phyloP scores from a whole-genome alignment of 2,797 vertebrate species.

The Geotrypetes seraphini region DNA sequence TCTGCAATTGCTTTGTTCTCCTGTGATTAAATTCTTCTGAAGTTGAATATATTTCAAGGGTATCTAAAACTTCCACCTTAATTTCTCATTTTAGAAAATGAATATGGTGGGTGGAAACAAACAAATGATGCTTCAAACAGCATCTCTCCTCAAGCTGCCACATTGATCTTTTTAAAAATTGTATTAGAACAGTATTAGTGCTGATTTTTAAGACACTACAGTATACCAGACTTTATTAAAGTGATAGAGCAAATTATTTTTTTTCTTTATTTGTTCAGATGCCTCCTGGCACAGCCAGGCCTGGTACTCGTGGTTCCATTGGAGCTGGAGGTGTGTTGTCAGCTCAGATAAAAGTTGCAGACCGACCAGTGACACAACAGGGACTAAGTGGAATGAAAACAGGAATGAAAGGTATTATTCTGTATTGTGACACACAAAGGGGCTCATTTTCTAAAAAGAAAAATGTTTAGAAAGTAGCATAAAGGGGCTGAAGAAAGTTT shows the following conservation, averaged over 20 bases:
- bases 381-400: slow-evolving; percentile 96
- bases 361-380: slow-evolving; percentile 92
- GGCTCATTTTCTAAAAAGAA: too few relatives aligned
- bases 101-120: neutral
- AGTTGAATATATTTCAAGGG: too few relatives aligned
- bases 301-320: slow-evolving; percentile 56
- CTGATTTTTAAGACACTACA: neutral
- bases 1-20: too few relatives aligned
- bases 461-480: too few relatives aligned
- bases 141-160: neutral
- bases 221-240: neutral
- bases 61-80: too few relatives aligned
- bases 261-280: slow-evolving; percentile 46
- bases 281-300: slow-evolving; percentile 71
- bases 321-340: slow-evolving; percentile 66
- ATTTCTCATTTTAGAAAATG: too few relatives aligned
- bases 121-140: neutral
- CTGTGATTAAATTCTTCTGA: too few relatives aligned
- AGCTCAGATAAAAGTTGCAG: slow-evolving; percentile 85
- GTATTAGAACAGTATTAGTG: neutral
- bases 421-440: slow-evolving; percentile 1
- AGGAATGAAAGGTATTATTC: slow-evolving; percentile 72
- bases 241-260: neutral
- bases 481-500: too few relatives aligned
- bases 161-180: neutral